These are phyloP conservation scores for Ochotona curzoniae DNA, from an alignment of 2,113 vertebrate genomes.

Conservation along the genomic window DNA sequence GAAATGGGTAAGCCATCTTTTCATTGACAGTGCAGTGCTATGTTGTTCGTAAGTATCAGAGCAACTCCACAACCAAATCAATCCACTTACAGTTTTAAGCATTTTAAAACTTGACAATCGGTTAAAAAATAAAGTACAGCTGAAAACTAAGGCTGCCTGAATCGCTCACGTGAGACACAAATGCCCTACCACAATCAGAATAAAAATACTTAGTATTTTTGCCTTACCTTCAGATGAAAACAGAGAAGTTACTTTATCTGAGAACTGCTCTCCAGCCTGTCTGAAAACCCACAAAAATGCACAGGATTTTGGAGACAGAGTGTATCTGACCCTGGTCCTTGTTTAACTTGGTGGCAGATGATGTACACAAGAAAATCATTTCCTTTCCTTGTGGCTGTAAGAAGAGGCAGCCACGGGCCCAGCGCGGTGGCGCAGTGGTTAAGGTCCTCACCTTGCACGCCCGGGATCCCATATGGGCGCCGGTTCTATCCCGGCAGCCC, in stretches of 20 bases:
- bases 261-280: constrained; percentile 32
- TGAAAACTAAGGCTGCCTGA: background rate
- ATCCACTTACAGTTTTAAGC: constrained; percentile 31
- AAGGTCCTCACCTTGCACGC: too few relatives aligned
- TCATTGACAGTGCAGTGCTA: background rate
- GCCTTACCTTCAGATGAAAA: constrained; percentile 40
- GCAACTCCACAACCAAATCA: background rate
- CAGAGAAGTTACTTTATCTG: constrained; percentile 29
- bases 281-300: background rate
- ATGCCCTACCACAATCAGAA: background rate
- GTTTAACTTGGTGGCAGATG: constrained; percentile 30
- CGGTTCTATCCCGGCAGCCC: too few relatives aligned
- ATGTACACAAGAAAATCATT: background rate
- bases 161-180: constrained; percentile 28
- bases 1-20: constrained; percentile 35
- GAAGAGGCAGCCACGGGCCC: too few relatives aligned
- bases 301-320: background rate
- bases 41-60: background rate
- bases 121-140: constrained; percentile 10
- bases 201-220: constrained; percentile 39
- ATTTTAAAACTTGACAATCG: too few relatives aligned
- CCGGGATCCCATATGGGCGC: too few relatives aligned
- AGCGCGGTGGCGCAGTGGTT: too few relatives aligned
- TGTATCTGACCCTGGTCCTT: background rate
- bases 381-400: background rate